Evolutionary conservation across 1,140 invertebrate genomes (phyloP).

Genomic region (Cyclargus thomasi): DNA sequence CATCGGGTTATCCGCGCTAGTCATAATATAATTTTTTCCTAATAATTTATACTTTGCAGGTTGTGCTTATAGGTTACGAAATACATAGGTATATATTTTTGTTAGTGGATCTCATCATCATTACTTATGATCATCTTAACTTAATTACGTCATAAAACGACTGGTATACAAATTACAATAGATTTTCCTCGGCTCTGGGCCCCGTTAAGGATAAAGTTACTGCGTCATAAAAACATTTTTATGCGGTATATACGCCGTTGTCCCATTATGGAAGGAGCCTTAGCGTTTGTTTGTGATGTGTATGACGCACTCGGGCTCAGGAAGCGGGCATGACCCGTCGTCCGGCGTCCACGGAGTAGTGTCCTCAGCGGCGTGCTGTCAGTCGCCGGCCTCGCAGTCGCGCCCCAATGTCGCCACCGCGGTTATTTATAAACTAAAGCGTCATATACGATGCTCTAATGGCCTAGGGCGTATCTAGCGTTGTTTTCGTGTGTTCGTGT

Average conservation of each 20-base stretch:
- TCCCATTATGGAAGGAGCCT: slow-evolving; percentile 17
- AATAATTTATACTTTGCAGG: too few species aligned
- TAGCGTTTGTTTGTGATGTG: slow-evolving; percentile 46
- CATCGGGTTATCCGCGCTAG: too few species aligned
- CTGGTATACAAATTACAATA: background rate
- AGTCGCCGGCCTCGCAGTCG: slow-evolving; percentile 41
- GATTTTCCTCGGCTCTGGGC: background rate
- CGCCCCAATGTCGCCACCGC: slow-evolving; percentile 59
- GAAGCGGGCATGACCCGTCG: slow-evolving; percentile 49
- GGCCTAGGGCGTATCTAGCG: background rate
- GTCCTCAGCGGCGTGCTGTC: slow-evolving; percentile 33
- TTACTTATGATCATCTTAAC: too few species aligned
- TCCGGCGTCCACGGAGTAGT: slow-evolving; percentile 45
- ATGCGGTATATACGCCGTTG: slow-evolving; percentile 21
- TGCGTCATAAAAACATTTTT: slow-evolving; percentile 25
- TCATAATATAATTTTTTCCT: too few species aligned
- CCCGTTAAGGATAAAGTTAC: background rate
- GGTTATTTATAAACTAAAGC: slow-evolving; percentile 61
- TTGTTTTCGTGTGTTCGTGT: background rate
- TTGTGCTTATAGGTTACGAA: too few species aligned
- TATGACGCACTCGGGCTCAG: slow-evolving; percentile 59
- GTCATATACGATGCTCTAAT: slow-evolving; percentile 35
- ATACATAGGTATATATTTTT: too few species aligned
- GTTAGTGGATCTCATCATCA: too few species aligned
- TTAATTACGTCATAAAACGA: too few species aligned